These are phyloP conservation scores for Megaceryle alcyon DNA, from an alignment of 2,797 vertebrate species.

Conservation along the genomic window DNA sequence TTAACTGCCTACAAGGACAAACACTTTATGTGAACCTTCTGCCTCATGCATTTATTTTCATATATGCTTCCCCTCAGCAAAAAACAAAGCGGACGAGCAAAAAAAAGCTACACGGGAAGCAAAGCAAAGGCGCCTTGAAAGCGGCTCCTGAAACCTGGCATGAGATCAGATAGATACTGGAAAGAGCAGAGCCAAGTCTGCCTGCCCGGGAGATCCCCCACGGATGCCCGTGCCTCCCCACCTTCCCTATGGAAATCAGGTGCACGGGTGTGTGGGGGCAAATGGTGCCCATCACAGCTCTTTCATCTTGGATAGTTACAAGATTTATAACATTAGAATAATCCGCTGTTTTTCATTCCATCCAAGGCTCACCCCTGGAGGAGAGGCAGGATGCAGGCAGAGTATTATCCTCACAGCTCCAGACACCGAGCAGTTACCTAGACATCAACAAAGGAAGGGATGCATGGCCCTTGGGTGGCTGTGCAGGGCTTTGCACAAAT, in stretches of 20 bases:
- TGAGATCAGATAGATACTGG: conserved; percentile 24
- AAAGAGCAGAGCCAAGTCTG: not conserved
- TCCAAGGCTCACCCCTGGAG: not conserved
- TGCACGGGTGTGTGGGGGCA: not conserved
- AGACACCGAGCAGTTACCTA: not conserved
- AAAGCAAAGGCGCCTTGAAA: conserved; percentile 3
- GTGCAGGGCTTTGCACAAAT: not conserved
- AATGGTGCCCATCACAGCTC: not conserved
- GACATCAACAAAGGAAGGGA: not conserved
- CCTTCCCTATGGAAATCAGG: not conserved
- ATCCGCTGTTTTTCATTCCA: fast-evolving
- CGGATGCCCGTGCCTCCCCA: fast-evolving
- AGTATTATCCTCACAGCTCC: not conserved
- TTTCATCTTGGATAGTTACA: not conserved
- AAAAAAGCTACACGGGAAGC: not conserved
- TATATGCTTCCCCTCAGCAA: not conserved
- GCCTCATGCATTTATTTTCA: not conserved
- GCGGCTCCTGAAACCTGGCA: conserved; percentile 27
- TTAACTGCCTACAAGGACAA: not conserved
- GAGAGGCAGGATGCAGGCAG: not conserved
- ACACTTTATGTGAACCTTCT: not conserved
- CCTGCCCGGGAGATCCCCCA: not conserved
- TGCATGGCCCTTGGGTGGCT: not conserved
- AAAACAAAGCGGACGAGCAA: not conserved
- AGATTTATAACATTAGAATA: not conserved